Conservation (phyloP, 2,113 vertebrate genomes). For the Athene noctua region DNA sequence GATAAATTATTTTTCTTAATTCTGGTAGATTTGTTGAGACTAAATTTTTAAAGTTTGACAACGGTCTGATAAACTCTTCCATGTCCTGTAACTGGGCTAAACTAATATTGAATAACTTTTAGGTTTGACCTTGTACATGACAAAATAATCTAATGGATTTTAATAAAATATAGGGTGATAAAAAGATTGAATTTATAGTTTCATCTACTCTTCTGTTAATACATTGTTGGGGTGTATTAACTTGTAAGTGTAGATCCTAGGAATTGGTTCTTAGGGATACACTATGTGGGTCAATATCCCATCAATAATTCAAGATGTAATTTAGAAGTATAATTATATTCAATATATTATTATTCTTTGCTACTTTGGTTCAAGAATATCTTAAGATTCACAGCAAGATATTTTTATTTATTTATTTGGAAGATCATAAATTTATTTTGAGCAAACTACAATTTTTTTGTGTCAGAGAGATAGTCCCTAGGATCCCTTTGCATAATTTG, state of each 20-base stretch:
- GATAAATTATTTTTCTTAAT: background rate
- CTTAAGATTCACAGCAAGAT: background rate
- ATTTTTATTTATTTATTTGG: background rate
- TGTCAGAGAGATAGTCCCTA: background rate
- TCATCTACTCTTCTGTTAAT: constrained; percentile 7
- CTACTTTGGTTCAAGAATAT: background rate
- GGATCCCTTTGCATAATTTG: background rate
- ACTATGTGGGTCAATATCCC: constrained; percentile 59
- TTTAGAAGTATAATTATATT: constrained; percentile 65
- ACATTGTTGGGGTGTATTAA: constrained; percentile 42
- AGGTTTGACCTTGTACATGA: constrained; percentile 26
- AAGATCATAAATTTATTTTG: background rate
- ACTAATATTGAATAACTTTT: background rate
- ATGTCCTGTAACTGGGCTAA: background rate
- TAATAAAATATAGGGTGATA: constrained; percentile 63
- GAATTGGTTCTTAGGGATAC: constrained; percentile 52
- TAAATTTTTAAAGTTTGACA: background rate
- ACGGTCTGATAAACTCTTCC: background rate
- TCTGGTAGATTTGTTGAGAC: background rate
- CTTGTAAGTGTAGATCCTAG: constrained; percentile 33
- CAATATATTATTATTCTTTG: constrained; percentile 17
- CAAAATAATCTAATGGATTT: constrained; percentile 59
- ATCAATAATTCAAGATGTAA: constrained; percentile 73
- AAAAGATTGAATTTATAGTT: constrained; percentile 65
- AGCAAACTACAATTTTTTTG: background rate